A percentile compares a stretch with the other conserved stretches of the same genome.
These are phyloP conservation scores for Bellardia pandia DNA, from an alignment of 2,888 invertebrate genomes.

Conservation along the genomic window DNA sequence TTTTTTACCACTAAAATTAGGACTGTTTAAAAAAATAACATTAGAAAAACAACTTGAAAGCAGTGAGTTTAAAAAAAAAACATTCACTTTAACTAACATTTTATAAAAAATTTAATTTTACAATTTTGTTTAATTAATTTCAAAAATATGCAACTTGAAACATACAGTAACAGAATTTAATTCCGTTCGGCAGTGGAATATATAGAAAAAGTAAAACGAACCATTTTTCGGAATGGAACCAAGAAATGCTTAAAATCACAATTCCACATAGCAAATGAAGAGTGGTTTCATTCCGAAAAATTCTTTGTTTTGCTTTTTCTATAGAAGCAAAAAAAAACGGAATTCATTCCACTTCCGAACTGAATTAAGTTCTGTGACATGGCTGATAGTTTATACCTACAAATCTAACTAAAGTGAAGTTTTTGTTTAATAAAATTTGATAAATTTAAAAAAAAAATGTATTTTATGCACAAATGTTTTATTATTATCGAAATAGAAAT, in stretches of 20 bases:
- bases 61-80: background rate
- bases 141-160: too few species aligned
- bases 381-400: background rate
- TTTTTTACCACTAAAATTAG: slow-evolving; percentile 93
- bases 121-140: background rate
- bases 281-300: too few species aligned
- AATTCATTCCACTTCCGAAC: too few species aligned
- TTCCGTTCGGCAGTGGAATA: too few species aligned
- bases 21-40: slow-evolving; percentile 85
- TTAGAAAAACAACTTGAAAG: background rate
- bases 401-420: background rate
- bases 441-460: slow-evolving; percentile 19
- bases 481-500: background rate
- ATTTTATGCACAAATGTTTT: slow-evolving; percentile 29
- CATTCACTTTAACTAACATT: slow-evolving; percentile 3
- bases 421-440: background rate
- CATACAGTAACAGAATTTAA: too few species aligned
- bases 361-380: too few species aligned
- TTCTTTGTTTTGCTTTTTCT: too few species aligned
- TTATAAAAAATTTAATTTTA: background rate
- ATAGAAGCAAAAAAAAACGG: too few species aligned
- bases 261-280: too few species aligned
- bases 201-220: too few species aligned
- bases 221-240: too few species aligned
- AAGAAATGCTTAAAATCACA: too few species aligned